Evolutionary conservation across 2,888 invertebrate species (phyloP).

Genomic region (Carterocephalus palaemon): DNA sequence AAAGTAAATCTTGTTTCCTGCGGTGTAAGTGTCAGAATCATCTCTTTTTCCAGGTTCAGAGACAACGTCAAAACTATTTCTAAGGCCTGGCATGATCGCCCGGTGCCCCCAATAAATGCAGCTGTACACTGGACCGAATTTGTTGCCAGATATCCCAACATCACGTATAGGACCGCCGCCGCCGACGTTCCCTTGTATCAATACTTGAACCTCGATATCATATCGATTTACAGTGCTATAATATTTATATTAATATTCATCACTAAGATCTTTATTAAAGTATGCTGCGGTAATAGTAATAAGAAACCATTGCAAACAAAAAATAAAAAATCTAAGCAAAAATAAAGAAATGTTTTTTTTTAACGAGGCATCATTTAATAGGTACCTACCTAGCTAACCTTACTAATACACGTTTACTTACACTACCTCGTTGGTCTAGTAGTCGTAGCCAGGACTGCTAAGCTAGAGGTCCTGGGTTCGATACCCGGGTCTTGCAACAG

Average conservation of each 20-base stretch:
- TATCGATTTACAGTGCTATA: slow-evolving; percentile 34
- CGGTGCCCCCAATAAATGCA: slow-evolving; percentile 77
- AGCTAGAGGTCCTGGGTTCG: too few species aligned
- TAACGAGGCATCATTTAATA: too few species aligned
- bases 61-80: slow-evolving; percentile 69
- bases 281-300: slow-evolving; percentile 32
- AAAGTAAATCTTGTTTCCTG: too few species aligned
- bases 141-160: slow-evolving; percentile 74
- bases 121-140: slow-evolving; percentile 83
- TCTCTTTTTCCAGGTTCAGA: slow-evolving; percentile 55
- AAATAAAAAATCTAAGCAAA: slow-evolving; percentile 32
- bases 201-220: slow-evolving; percentile 60
- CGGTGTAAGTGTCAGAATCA: too few species aligned
- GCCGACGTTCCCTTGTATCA: slow-evolving; percentile 77
- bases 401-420: too few species aligned
- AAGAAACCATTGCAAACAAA: slow-evolving; percentile 14
- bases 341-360: slow-evolving; percentile 23
- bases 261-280: slow-evolving; percentile 27
- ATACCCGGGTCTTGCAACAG: too few species aligned
- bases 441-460: too few species aligned
- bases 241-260: slow-evolving; percentile 31
- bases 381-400: too few species aligned
- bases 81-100: slow-evolving; percentile 79
- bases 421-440: too few species aligned
- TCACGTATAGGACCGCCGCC: slow-evolving; percentile 68